These are phyloP conservation scores for Epinephelus coioides DNA, from an alignment of 2,797 vertebrate genomes.

Conservation along the genomic window DNA sequence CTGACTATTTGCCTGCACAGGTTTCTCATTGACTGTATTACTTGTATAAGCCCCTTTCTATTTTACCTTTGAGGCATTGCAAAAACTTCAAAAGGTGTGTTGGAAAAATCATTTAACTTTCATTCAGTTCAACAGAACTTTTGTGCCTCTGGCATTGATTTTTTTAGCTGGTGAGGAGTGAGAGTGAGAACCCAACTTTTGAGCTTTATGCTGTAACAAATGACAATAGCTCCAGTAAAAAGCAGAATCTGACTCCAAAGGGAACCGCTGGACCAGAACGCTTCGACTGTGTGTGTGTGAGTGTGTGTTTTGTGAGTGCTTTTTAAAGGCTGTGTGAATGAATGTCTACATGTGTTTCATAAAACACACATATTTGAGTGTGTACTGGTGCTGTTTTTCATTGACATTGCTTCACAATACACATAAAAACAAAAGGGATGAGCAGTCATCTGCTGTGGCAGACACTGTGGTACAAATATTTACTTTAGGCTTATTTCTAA, in stretches of 20 bases:
- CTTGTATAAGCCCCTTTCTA: constrained; percentile 53
- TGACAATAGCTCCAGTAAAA: constrained; percentile 56
- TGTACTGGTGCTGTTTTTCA: neutral
- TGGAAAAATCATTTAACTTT: constrained; percentile 73
- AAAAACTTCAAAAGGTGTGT: constrained; percentile 76
- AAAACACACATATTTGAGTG: neutral
- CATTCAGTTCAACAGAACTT: constrained; percentile 63
- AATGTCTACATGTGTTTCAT: neutral
- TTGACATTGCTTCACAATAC: neutral
- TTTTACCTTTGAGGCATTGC: constrained; percentile 63
- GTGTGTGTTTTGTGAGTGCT: neutral
- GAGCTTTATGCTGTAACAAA: constrained; percentile 62
- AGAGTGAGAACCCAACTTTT: constrained; percentile 62
- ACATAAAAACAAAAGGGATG: constrained; percentile 9
- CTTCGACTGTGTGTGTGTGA: constrained; percentile 20
- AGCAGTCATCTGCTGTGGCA: neutral
- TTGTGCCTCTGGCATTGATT: constrained; percentile 60
- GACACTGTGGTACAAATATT: constrained; percentile 15
- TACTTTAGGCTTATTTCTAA: neutral
- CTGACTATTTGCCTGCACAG: constrained; percentile 49
- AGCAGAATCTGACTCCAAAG: constrained; percentile 32
- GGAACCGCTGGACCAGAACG: constrained; percentile 22
- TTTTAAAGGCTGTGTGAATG: constrained; percentile 4
- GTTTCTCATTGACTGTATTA: constrained; percentile 57
- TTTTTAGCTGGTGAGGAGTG: constrained; percentile 25